Base-by-base conservation (phyloP, 2,888 invertebrate genomes). In the Oligia latruncula region DNA sequence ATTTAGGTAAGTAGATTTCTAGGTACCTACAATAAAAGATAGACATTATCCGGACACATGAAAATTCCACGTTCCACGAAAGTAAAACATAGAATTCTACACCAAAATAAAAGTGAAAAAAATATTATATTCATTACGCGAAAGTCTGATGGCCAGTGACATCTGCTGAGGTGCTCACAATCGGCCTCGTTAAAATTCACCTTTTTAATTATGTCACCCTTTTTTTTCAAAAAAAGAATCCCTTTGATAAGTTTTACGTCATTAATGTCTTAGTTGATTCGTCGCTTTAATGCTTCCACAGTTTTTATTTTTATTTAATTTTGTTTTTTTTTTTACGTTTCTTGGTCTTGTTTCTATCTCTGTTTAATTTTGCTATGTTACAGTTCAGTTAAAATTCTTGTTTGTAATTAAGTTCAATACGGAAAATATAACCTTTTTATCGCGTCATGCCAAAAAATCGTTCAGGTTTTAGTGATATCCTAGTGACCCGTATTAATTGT, bases 161-260 rank as follows among this genome's bases (percentile, higher is more conserved):
- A 90, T 87, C 89, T 91, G 90, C 90, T 82, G 84, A 78, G 90
- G 78, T 80, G 85, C 80, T 83, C 85, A 92, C 92, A 93, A 93
- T 92, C 92, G 84, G 88, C 87, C 90, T 95, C 94, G 93, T 95
- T 94, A 95, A 93, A 93, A 93, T 93, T 93, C 91, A 92, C 92
- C 90, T 92, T 94, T 94, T 93, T 94, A 94, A 95, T 94, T 94
- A 94, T 93, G 93, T 92, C 89, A 84, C 88, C 86, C 90, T 90
- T 92, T 91, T 92, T 91, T 82, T 87, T 85, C 81, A 46, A 67
- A 87, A 78, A 83, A 80, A 76, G 43, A 77, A 78, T 86, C 80
- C 86, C 88, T 93, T 94, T 93, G 90, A 91, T 90, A 91, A 92
- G 81, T 92, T 92, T 91, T 84, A 88, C 90, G 87, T 94, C 93